phyloP scores from a whole-genome alignment of 2,113 vertebrate species.

The Antechinus flavipes region DNA sequence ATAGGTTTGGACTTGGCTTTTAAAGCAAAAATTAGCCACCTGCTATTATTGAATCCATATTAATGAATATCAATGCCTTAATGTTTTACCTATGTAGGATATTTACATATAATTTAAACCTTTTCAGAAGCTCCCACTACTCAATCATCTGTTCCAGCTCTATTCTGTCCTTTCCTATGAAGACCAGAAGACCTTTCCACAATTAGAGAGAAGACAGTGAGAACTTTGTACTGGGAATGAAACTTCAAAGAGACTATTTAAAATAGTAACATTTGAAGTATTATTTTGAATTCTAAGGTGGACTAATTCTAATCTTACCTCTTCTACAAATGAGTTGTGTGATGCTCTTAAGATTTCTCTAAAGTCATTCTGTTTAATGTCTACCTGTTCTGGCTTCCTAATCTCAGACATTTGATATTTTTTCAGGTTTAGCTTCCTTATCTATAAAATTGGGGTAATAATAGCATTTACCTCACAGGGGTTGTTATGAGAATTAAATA shows the following conservation, averaged over 20 bases:
- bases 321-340: neutral
- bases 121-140: neutral
- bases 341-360: neutral
- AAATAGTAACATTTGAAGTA: neutral
- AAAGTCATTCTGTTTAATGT: neutral
- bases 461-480: neutral
- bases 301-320: neutral
- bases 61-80: neutral
- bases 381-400: neutral
- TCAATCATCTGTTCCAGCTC: neutral
- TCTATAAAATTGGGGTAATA: neutral
- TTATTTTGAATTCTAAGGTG: neutral
- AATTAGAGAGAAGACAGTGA: neutral
- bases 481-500: neutral
- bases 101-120: neutral
- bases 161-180: neutral
- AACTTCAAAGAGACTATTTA: neutral
- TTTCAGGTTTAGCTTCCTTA: neutral
- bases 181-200: neutral
- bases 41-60: neutral
- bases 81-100: neutral
- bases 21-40: neutral
- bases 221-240: neutral
- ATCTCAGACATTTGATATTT: neutral
- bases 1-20: neutral